Evolutionary conservation across 2,797 vertebrate species (phyloP), one percentile per base, ranked within the genome.

Genomic region (Steatocranus sp.): DNA sequence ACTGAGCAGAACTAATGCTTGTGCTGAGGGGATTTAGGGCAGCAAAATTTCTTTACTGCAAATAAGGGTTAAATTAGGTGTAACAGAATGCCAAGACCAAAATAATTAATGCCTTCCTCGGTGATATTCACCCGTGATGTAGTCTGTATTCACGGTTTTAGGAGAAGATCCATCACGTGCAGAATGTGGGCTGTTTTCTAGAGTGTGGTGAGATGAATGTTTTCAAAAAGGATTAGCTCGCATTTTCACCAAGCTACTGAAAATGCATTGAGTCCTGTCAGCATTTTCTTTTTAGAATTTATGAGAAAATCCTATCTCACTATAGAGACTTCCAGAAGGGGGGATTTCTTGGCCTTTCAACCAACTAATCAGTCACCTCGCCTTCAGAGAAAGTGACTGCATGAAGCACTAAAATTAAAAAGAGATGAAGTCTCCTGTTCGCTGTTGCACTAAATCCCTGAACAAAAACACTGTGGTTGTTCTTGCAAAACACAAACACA

Each of bases 401-500:
- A 73, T 25, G 63, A 49, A 32, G 27, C 17, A 32, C 17, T 30
- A 8, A 32, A 73, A 73, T 73, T 73, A 73, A 73, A 73, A 73
- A 25, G 68, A 48, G 68, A 14, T 73, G 68, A 49, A 73, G 25
- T 32, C 6, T n/a, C 30, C 23, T 77, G 8, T 11, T 17, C 27
- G 32, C n/a, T 46, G 66, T 43, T 51, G 75, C 25, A 51, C 43
- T 63, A 36, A 87, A 58, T 80, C 53, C 77, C 49, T 58, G 68
- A 76, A 77, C 51, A 87, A 91, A 73, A 89, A 87, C 78, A 82
- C 5, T n/a, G n/a, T 77, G 54, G 79, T 86, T 80, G 3, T 58
- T 54, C 51, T 70, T 87, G 76, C 73, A 89, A 90, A 90, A 87
- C 81, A 87, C 38, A 89, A 48, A 73, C 66, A 73, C 68, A 83